These are phyloP conservation scores for Anguilla pacifica DNA, from an alignment of 2,797 vertebrate genomes.

Conservation along the genomic window DNA sequence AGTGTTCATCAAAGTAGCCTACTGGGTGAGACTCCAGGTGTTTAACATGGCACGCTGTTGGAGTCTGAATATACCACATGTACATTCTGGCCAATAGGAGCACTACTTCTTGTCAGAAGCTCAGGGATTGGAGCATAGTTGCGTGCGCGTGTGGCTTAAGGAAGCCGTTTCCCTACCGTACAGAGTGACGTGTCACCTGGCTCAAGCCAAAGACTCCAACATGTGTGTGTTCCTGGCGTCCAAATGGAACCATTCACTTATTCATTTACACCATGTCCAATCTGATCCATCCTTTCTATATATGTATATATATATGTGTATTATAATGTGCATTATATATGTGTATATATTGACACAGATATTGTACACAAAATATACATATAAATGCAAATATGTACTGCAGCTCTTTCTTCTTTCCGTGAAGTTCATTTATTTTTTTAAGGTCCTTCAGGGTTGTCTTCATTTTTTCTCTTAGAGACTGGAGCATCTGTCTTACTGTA, in stretches of 20 bases:
- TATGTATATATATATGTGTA: conserved; percentile 52
- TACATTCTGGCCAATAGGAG: not conserved
- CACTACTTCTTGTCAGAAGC: conserved; percentile 56
- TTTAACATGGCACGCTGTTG: not conserved
- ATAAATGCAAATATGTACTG: not conserved
- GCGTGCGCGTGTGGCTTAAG: conserved; percentile 34
- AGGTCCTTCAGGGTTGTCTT: not conserved
- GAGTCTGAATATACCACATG: conserved; percentile 13
- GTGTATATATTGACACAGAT: conserved; percentile 47
- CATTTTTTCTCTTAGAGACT: not conserved
- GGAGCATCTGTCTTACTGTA: not conserved
- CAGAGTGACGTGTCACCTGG: conserved; percentile 61
- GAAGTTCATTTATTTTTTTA: conserved; percentile 1
- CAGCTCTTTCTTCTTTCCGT: not conserved
- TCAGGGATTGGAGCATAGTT: conserved; percentile 67
- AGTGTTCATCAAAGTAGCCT: not conserved
- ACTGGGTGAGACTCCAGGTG: not conserved
- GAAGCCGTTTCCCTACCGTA: conserved; percentile 53
- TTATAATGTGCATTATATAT: conserved; percentile 26
- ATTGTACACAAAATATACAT: conserved; percentile 4
- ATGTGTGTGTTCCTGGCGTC: conserved; percentile 47
- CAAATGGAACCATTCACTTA: conserved; percentile 52
- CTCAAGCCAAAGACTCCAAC: conserved; percentile 75
- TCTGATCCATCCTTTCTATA: conserved; percentile 48
- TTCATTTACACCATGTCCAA: conserved; percentile 61